Conservation (phyloP, 2,113 vertebrate genomes). For the Phrynosoma blainvillii region DNA sequence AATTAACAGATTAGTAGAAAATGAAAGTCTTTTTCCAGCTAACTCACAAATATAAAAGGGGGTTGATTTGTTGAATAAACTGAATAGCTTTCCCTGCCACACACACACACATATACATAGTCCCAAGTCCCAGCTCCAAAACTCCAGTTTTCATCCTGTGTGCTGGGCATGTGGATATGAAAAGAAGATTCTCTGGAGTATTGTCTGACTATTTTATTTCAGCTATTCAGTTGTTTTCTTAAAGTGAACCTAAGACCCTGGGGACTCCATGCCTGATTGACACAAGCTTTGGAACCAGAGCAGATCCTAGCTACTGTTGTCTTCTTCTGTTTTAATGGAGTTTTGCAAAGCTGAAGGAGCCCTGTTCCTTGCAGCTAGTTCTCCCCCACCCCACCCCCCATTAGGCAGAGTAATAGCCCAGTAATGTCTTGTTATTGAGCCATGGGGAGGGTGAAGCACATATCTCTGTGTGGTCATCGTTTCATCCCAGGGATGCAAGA, state of each 20-base stretch:
- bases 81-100: not conserved
- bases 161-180: not conserved
- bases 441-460: slow-evolving; percentile 20
- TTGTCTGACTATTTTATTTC: not conserved
- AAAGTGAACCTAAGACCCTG: not conserved
- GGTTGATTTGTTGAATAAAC: slow-evolving; percentile 18
- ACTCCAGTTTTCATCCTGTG: slow-evolving; percentile 21
- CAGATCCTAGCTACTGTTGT: not conserved
- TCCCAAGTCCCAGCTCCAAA: not conserved
- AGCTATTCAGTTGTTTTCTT: slow-evolving; percentile 14
- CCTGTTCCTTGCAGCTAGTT: not conserved
- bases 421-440: slow-evolving; percentile 29
- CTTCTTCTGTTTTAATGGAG: not conserved
- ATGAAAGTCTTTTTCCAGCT: slow-evolving; percentile 31
- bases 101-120: not conserved
- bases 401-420: not conserved
- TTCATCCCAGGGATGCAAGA: not conserved
- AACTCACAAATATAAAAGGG: slow-evolving; percentile 38
- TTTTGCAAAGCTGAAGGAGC: slow-evolving; percentile 24
- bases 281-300: slow-evolving; percentile 12
- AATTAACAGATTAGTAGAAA: slow-evolving; percentile 38
- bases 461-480: slow-evolving; percentile 23
- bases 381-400: not conserved
- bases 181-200: slow-evolving; percentile 29
- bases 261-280: slow-evolving; percentile 17